Evolutionary conservation across 2,888 invertebrate species (phyloP), one percentile per base, ranked within the genome.

Genomic region (Melanotus villosus): DNA sequence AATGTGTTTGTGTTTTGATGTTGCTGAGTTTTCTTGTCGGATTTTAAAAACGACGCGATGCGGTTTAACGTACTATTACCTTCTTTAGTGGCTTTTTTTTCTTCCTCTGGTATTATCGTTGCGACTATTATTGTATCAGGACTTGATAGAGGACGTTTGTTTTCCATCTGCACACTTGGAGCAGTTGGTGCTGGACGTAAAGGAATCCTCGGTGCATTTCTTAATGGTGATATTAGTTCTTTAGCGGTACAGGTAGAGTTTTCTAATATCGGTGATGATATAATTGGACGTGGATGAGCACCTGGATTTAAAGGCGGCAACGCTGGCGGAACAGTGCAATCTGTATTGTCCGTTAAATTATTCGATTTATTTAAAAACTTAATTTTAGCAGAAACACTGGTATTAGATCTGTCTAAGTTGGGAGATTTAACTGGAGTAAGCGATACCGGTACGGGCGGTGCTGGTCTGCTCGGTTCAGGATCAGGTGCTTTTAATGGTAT

Each of bases 211-310:
- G 90, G 89, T 60, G 89, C 89, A 71, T 85, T 82, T 78, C 89
- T 88, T 30, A 91, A 84, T 0, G 92, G 90, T 0, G 90, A 89
- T 45, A 91, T 88, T 6, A 93, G 80, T 76, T 93, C 92, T 78
- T 92, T 91, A 0, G 92, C 93, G 0, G 92, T 91, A 75, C 92
- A 93, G 0, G 95, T 95, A 0, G 95, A 95, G 1, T 92, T 90
- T 82, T 94, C 93, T 58, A 95, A 84, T 56, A 94, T 92, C 0
- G 95, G 95, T 71, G 91, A 91, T 5, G 94, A 94, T 74, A 95
- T 95, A 7, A 93, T 88, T 0, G 94, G 94, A 73, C 94, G 87
- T 0, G 90, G 88, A 32, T 86, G 87, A 41, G 88, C 87, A 2
- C 89, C 89, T 0, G 88, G 88, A 82, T 91, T 90, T 14, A 88